Base-by-base conservation (phyloP, 2,888 invertebrate species). In the Orthosia incerta region DNA sequence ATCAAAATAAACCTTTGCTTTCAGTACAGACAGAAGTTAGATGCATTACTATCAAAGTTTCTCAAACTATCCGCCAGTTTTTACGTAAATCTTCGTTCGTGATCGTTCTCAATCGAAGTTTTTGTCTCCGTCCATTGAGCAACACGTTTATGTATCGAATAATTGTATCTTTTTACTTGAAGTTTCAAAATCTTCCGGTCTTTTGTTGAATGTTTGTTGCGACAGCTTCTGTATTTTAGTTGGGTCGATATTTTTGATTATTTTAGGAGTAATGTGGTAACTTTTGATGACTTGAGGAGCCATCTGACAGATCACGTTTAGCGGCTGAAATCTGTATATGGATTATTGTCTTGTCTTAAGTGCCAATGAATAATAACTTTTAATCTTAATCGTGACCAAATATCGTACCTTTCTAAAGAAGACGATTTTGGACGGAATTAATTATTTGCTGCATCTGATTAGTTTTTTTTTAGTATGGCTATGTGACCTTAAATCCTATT, bases 11-110 rank as follows among this genome's bases (percentile, higher is more conserved):
- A 50, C 12, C 12, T 3, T 16, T 12, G 23, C 16, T 23, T 51
- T 12, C 3, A 3, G 2, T 1, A 18, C 12, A 26, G 7, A 15
- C 4, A 46, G 16, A 70, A 55, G 16, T 18, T 56, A 23, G 5
- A 46, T 50, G 9, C n/a, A 56, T 46, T 23, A 39, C 39, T 31
- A 15, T 56, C 20, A n/a, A 71, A 70, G 45, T 61, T 56, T 55
- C 57, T 23, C 39, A 72, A 83, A 23, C 31, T 26, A 20, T 16
- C 20, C 20, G 55, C 26, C 16, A 74, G 67, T 75, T 82, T 86
- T 85, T 85, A 85, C 85, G 85, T 85, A 84, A 86, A 85, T 65
- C 60, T 50, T 51, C 51, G 65, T 48, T 86, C 86, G 86, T 86
- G 86, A 85, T 79, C 73, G 83, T 16, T 69, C 72, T 15, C 31